These are phyloP conservation scores for Mycalesis mineus DNA, from an alignment of 2,888 invertebrate genomes.

Conservation along the genomic window DNA sequence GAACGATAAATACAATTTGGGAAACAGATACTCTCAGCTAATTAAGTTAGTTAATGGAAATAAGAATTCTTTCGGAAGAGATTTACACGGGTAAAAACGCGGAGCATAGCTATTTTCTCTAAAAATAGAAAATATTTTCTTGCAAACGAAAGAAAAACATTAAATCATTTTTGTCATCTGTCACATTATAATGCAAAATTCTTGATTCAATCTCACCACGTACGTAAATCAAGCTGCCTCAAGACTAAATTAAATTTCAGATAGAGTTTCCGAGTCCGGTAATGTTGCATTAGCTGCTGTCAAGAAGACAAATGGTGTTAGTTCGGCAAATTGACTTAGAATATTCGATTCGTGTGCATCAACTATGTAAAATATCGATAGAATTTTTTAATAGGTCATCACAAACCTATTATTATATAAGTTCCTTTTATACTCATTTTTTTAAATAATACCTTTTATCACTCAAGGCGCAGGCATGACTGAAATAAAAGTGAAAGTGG, in stretches of 20 bases:
- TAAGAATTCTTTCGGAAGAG: too few species aligned
- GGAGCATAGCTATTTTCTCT: background rate
- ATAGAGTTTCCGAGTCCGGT: slow-evolving; percentile 29
- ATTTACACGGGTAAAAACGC: too few species aligned
- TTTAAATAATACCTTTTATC: too few species aligned
- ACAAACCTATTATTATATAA: too few species aligned
- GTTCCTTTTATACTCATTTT: too few species aligned
- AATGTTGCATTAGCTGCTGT: slow-evolving; percentile 34
- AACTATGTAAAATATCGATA: slow-evolving; percentile 15
- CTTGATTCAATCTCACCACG: background rate
- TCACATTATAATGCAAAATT: background rate
- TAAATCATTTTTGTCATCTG: background rate
- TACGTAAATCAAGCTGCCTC: slow-evolving; percentile 18
- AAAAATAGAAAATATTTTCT: background rate
- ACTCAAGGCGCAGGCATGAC: too few species aligned
- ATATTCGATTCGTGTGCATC: slow-evolving; percentile 33
- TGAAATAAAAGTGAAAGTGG: too few species aligned
- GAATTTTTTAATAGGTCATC: too few species aligned
- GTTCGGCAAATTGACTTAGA: slow-evolving; percentile 41
- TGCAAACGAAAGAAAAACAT: background rate
- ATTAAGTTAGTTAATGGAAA: too few species aligned
- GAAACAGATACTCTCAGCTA: too few species aligned
- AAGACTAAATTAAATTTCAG: slow-evolving; percentile 23
- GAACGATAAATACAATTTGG: too few species aligned
- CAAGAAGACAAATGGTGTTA: slow-evolving; percentile 45